Evolutionary conservation across 2,888 invertebrate genomes (phyloP), one percentile per base, ranked within the genome.

Genomic region (Aspidiotus rigidus): DNA sequence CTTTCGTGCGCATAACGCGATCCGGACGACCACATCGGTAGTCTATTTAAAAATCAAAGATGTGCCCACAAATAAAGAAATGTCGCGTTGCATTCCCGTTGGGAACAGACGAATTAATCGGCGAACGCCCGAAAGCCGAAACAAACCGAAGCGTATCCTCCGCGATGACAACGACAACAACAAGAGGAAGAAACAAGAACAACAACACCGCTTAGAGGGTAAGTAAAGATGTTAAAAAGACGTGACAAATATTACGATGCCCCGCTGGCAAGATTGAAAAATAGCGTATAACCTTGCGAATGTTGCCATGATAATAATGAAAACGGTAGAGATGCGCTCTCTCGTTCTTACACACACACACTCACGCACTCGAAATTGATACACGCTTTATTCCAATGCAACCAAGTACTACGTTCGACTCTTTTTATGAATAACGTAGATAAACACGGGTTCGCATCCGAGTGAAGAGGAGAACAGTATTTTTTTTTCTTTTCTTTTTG

Each of bases 201-300:
- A 28, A 28, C 28, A 28, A 28, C 28, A 28, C 28, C 28, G 28
- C 28, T 49, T 49, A 49, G n/a, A 49, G 49, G 49, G 49, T 49
- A 49, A 28, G 28, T 28, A 3, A 28, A 49, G 49, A 49, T n/a
- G 49, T 49, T 49, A 49, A 6, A 49, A 49, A 49, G 49, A 49
- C 49, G 49, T 49, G 49, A 49, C 49, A 49, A 49, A 49, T 49
- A 49, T 49, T 49, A 49, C 49, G 49, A 49, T n/a, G 49, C 49
- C 49, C 49, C 49, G n/a, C 49, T 49, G 49, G 49, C 49, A 49
- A 49, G 49, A 49, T 49, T 49, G 49, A 49, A 49, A 49, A 49
- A 49, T 49, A 49, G 49, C 49, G 49, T 49, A 49, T 13, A 49
- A 49, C 49, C 49, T 13, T 49, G n/a, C 10, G 11, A 11, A 13